These are phyloP conservation scores for Ceratosolen solmsi DNA, from an alignment of 1,140 invertebrate genomes.

Conservation along the genomic window DNA sequence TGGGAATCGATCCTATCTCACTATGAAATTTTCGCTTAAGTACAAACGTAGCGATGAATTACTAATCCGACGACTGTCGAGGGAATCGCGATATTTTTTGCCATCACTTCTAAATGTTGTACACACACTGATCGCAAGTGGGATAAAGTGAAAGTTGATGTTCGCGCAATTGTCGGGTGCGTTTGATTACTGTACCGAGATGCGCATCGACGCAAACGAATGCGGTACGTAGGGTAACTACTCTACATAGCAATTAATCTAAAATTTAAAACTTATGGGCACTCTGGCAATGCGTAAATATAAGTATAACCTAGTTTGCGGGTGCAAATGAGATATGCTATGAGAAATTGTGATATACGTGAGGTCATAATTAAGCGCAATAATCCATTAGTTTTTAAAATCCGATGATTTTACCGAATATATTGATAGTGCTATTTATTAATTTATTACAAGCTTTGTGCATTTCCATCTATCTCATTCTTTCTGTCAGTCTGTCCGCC, in stretches of 20 bases:
- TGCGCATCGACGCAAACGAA: neutral
- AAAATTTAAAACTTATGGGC: neutral
- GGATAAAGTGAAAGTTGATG: slow-evolving; percentile 32
- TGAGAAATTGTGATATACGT: neutral
- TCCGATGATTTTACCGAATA: neutral
- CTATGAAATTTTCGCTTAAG: neutral
- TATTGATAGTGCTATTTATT: neutral
- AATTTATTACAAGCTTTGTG: too few species aligned
- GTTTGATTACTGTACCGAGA: neutral
- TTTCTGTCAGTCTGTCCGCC: too few species aligned
- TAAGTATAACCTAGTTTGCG: slow-evolving; percentile 6
- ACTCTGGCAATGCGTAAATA: neutral
- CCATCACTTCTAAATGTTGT: neutral
- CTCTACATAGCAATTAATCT: slow-evolving; percentile 22
- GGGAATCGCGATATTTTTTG: neutral
- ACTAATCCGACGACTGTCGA: neutral
- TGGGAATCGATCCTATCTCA: neutral
- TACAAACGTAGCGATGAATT: neutral
- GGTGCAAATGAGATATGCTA: too few species aligned
- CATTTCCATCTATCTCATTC: too few species aligned
- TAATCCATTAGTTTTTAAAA: neutral
- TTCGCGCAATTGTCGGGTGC: neutral
- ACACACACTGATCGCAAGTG: neutral
- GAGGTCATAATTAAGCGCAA: neutral
- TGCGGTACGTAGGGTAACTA: neutral